A percentile compares a stretch with the other conserved stretches of the same genome.
phyloP scores from a whole-genome alignment of 2,888 invertebrate genomes.

The Drepanosiphum platanoidis region DNA sequence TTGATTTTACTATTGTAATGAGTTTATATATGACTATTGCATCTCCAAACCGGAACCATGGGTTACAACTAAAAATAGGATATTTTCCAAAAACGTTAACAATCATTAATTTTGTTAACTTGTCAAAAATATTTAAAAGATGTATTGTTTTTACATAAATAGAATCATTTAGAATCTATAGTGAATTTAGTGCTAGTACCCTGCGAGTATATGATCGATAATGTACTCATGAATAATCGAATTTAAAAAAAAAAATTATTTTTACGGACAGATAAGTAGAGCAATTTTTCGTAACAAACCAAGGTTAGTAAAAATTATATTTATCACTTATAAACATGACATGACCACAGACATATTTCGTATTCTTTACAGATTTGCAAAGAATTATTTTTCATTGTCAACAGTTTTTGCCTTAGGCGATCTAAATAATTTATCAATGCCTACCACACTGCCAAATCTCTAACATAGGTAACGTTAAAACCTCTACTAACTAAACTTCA shows the following conservation, averaged over 20 bases:
- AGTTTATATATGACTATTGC: not conserved
- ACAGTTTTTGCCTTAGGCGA: too few species aligned
- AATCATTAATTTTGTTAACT: too few species aligned
- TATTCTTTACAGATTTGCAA: too few species aligned
- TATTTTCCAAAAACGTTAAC: not conserved
- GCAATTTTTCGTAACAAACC: not conserved
- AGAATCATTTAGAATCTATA: not conserved
- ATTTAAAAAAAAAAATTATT: too few species aligned
- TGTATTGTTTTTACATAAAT: not conserved
- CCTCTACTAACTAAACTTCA: too few species aligned
- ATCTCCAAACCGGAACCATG: not conserved
- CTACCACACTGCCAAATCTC: too few species aligned
- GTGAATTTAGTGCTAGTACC: not conserved
- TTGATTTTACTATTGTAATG: not conserved
- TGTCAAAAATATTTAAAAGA: not conserved
- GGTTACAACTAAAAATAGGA: not conserved
- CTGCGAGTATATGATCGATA: not conserved
- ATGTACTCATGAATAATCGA: not conserved
- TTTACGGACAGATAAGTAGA: not conserved
- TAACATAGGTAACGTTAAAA: too few species aligned
- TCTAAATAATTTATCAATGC: too few species aligned
- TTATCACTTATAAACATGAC: not conserved
- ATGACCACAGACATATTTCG: too few species aligned
- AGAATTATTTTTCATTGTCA: too few species aligned
- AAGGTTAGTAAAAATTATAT: not conserved